phyloP scores from a whole-genome alignment of 2,888 invertebrate genomes.

The Cosmia trapezina region DNA sequence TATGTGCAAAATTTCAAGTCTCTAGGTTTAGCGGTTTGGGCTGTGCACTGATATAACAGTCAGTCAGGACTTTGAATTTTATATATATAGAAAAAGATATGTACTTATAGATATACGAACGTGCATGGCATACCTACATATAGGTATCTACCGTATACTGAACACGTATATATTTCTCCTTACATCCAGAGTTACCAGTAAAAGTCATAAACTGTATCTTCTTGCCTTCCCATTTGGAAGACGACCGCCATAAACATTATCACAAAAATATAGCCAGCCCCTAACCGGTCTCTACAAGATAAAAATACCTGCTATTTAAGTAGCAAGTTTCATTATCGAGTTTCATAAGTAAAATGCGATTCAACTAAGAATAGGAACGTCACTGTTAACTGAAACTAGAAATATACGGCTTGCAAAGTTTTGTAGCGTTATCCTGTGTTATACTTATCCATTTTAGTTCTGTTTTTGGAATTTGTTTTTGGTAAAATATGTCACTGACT shows the following conservation, averaged over 20 bases:
- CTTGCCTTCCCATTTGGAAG: slow-evolving; percentile 25
- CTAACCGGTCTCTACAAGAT: slow-evolving; percentile 8
- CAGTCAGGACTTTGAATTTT: too few species aligned
- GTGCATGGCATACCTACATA: slow-evolving; percentile 1
- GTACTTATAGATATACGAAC: background rate
- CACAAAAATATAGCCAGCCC: slow-evolving; percentile 18
- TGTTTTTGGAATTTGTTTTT: too few species aligned
- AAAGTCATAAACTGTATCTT: slow-evolving; percentile 33
- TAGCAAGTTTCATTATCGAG: slow-evolving; percentile 27
- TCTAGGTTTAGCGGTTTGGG: too few species aligned
- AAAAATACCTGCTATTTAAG: slow-evolving; percentile 16
- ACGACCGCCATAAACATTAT: slow-evolving; percentile 31
- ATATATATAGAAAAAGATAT: too few species aligned
- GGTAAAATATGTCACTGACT: too few species aligned
- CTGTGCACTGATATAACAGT: too few species aligned
- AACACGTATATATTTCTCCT: background rate
- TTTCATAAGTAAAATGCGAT: slow-evolving; percentile 19
- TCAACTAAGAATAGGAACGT: too few species aligned
- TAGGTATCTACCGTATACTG: background rate
- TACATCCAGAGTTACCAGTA: background rate
- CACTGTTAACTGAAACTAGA: too few species aligned
- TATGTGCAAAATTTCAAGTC: too few species aligned
- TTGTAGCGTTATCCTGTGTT: too few species aligned
- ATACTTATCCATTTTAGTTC: too few species aligned
- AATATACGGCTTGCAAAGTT: too few species aligned